Evolutionary conservation across 1,140 invertebrate genomes (phyloP).

Genomic region (Protaetia brevitarsis): DNA sequence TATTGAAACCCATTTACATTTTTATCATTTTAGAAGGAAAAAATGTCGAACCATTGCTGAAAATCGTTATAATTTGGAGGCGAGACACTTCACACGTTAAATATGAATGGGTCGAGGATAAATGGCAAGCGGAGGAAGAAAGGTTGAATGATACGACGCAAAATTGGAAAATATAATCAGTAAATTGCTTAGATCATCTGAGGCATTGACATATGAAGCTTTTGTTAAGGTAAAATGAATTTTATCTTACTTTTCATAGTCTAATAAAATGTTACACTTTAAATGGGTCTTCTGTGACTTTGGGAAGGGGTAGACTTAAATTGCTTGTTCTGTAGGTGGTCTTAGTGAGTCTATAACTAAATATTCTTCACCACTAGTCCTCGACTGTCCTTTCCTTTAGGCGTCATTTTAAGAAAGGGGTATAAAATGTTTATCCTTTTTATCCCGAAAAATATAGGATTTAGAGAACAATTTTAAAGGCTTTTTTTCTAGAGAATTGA

Average conservation of each 20-base stretch:
- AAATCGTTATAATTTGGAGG: slow-evolving; percentile 87
- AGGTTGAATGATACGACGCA: slow-evolving; percentile 70
- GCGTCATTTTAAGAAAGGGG: too few species aligned
- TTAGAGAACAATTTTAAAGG: too few species aligned
- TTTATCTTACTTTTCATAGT: slow-evolving; percentile 7
- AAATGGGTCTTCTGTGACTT: too few species aligned
- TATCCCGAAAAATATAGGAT: too few species aligned
- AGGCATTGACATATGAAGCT: slow-evolving; percentile 69
- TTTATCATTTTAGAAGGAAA: slow-evolving; percentile 49
- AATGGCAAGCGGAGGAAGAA: slow-evolving; percentile 57
- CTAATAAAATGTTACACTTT: too few species aligned
- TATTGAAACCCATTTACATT: not conserved
- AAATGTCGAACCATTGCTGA: slow-evolving; percentile 61
- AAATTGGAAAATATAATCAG: slow-evolving; percentile 71
- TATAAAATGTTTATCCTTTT: too few species aligned
- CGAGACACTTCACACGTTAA: slow-evolving; percentile 79
- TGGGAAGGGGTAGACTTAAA: not conserved
- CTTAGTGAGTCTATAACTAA: too few species aligned
- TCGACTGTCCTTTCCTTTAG: too few species aligned
- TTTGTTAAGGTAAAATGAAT: slow-evolving; percentile 54
- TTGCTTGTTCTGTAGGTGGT: too few species aligned
- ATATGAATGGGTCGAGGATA: slow-evolving; percentile 82
- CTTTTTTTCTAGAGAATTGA: too few species aligned
- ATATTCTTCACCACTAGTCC: too few species aligned
- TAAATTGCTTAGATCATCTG: slow-evolving; percentile 66